Evolutionary conservation across 2,797 vertebrate genomes (phyloP).

Genomic region (Acrossocheilus wenchowensis): DNA sequence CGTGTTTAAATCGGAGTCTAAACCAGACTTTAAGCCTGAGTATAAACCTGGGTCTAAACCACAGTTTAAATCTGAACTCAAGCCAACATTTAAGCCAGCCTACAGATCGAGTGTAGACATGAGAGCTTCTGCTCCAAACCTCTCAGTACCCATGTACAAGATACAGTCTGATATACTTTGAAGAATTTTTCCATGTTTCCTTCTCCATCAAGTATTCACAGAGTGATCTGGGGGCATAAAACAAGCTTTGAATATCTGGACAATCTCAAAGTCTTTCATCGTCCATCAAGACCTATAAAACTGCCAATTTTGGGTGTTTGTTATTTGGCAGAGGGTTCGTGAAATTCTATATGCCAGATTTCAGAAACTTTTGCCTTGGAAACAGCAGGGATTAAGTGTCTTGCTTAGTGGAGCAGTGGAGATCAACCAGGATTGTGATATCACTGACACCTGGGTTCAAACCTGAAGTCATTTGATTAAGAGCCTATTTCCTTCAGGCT

Average conservation of each 20-base stretch:
- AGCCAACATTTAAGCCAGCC: constrained; percentile 40
- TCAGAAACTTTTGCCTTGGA: constrained; percentile 3
- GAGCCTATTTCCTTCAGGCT: not conserved
- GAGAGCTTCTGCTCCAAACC: constrained; percentile 81
- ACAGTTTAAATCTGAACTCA: constrained; percentile 2
- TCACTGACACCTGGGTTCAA: not conserved
- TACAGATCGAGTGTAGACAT: constrained; percentile 66
- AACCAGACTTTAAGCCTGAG: constrained; percentile 67
- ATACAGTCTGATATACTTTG: constrained; percentile 30
- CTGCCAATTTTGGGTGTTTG: not conserved
- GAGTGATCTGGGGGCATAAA: not conserved
- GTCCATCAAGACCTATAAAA: not conserved
- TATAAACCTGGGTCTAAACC: constrained; percentile 44
- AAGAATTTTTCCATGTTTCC: not conserved
- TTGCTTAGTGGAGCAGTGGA: not conserved
- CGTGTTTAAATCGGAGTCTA: constrained; percentile 33
- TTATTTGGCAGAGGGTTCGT: not conserved
- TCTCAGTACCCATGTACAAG: constrained; percentile 59
- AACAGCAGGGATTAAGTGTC: not conserved
- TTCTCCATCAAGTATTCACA: not conserved
- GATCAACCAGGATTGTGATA: not conserved
- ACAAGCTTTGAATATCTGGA: not conserved
- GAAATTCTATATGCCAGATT: not conserved
- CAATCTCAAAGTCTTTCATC: not conserved
- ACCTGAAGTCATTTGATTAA: not conserved